Evolutionary conservation across 2,888 invertebrate species (phyloP).

Genomic region (Synergus umbraculus): DNA sequence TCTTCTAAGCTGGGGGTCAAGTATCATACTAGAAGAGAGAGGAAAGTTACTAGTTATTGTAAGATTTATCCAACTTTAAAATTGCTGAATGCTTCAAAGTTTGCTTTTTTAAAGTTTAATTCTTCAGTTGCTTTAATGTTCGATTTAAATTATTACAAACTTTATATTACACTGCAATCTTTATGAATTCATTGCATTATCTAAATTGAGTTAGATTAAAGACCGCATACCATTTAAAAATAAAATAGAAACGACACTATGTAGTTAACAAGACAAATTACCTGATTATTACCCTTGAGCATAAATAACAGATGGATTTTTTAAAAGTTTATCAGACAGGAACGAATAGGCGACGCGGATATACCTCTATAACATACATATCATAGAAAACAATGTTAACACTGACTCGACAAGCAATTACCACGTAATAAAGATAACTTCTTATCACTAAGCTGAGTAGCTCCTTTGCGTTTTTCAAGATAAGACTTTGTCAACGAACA

Average conservation of each 20-base stretch:
- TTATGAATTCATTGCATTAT: not conserved
- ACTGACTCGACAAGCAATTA: conserved; percentile 10
- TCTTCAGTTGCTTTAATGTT: not conserved
- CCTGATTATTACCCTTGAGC: not conserved
- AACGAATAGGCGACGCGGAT: not conserved
- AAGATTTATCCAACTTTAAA: not conserved
- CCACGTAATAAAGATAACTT: conserved; percentile 15
- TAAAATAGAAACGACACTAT: not conserved
- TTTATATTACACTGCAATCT: not conserved
- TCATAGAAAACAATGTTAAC: conserved; percentile 29
- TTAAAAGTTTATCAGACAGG: conserved; percentile 19
- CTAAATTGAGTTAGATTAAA: not conserved
- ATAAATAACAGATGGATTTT: conserved; percentile 15
- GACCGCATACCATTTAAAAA: not conserved
- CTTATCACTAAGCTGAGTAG: conserved; percentile 15
- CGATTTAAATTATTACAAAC: not conserved
- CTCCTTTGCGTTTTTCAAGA: not conserved
- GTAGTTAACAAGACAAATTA: not conserved
- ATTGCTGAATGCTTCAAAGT: not conserved
- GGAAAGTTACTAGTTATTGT: not conserved
- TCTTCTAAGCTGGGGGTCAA: conserved; percentile 9
- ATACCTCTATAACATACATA: not conserved
- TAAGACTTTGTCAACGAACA: conserved; percentile 5
- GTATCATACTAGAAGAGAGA: not conserved
- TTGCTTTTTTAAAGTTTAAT: not conserved